phyloP scores from a whole-genome alignment of 2,888 invertebrate species.

The Stegana nigrithorax region DNA sequence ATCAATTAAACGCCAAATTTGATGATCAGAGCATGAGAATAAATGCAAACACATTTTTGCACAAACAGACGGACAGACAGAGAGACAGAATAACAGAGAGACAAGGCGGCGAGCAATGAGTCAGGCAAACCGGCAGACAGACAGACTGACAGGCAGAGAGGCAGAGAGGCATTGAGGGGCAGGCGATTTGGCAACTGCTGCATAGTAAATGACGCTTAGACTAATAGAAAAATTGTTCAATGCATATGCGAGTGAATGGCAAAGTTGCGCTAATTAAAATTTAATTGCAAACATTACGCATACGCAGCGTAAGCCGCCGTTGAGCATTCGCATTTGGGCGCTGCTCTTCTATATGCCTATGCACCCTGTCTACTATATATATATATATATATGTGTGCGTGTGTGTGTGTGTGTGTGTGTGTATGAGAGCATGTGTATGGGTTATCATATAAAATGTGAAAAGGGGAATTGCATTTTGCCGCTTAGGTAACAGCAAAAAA shows the following conservation, averaged over 20 bases:
- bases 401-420: background rate
- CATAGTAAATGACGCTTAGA: conserved; percentile 5
- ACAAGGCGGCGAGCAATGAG: too few relatives aligned
- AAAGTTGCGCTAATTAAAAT: conserved; percentile 54
- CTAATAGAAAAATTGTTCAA: background rate
- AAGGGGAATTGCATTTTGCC: conserved; percentile 53
- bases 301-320: too few relatives aligned
- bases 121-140: too few relatives aligned
- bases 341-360: too few relatives aligned
- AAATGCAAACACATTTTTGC: background rate
- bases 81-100: too few relatives aligned
- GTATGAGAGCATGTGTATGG: background rate
- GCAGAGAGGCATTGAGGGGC: too few relatives aligned
- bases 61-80: conserved; percentile 8
- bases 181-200: too few relatives aligned
- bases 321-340: too few relatives aligned
- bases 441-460: conserved; percentile 41
- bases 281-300: conserved; percentile 43
- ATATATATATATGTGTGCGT: too few relatives aligned
- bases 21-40: too few relatives aligned
- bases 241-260: conserved; percentile 19
- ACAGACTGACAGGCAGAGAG: conserved; percentile 7
- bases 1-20: background rate
- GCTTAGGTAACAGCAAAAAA: too few relatives aligned
- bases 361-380: too few relatives aligned